Evolutionary conservation across 1,140 invertebrate genomes (phyloP).

Genomic region (Lucilia sericata): DNA sequence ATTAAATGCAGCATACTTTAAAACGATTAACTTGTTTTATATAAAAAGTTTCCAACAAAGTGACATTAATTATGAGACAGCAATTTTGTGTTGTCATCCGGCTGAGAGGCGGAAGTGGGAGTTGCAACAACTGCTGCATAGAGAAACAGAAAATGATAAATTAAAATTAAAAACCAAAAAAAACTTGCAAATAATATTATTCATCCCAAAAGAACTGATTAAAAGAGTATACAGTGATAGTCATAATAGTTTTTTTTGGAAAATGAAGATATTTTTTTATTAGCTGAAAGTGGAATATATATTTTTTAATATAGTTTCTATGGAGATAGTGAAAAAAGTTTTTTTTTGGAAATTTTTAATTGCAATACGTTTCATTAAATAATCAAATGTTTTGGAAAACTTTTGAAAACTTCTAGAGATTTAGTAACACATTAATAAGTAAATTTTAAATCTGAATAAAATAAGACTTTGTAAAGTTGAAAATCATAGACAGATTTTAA

Average conservation of each 20-base stretch:
- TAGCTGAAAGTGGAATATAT: no score
- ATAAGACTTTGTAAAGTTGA: no score
- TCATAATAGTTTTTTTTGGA: not conserved
- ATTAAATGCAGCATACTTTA: conserved; percentile 43
- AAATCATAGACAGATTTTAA: no score
- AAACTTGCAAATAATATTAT: not conserved
- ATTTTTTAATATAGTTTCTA: no score
- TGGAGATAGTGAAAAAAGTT: no score
- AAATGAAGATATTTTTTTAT: no score
- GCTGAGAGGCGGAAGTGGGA: not conserved
- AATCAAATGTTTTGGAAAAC: no score
- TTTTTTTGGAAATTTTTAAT: no score
- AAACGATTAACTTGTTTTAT: conserved; percentile 37
- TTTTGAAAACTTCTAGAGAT: no score
- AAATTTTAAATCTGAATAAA: no score
- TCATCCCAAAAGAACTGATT: not conserved
- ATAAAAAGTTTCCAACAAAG: conserved; percentile 2
- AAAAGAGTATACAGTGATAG: not conserved
- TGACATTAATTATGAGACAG: conserved; percentile 27
- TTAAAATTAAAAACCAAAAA: not conserved
- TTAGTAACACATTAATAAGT: no score
- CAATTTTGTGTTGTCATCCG: conserved; percentile 15
- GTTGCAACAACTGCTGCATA: not conserved
- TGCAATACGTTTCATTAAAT: no score
- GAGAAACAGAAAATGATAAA: not conserved